Evolutionary conservation across 2,113 vertebrate genomes (phyloP), one percentile per base, ranked within the genome.

Genomic region (Pelecanus crispus): DNA sequence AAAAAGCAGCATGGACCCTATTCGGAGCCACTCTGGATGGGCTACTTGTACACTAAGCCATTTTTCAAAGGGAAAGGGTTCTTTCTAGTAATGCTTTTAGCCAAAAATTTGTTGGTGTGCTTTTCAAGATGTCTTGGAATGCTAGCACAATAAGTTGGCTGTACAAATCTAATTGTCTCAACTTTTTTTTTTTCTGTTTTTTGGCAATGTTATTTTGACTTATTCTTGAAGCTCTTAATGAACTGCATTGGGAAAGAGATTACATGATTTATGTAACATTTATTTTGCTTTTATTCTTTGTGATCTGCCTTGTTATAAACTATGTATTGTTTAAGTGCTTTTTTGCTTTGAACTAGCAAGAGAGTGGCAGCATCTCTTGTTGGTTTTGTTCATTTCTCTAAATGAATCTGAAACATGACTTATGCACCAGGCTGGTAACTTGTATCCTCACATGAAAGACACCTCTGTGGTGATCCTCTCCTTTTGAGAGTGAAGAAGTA

Each of bases 211-310:
- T 94, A 68, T 95, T 93, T 95, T 94, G 90, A 96, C 95, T 96
- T 94, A 84, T 91, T 94, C 67, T 96, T 96, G 88, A 96, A 94
- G 91, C 49, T 93, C 59, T 92, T 97, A 94, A 97, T 95, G 93
- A 95, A 94, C 89, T 77, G 90, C 62, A 40, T 65, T 96, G 50
- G 55, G 59, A 94, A 95, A 92, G 81, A 97, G 92, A 94, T 96
- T 97, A 96, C 73, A 71, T 95, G 91, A 92, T 97, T 96, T 96
- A 92, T 96, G 94, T 96, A 95, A 72, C 82, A 49, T 96, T 97
- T 97, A 95, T 97, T 97, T 97, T 91, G n/a, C 82, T 95, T 96
- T 96, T 95, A 88, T 95, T 96, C 95, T 94, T 97, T 95, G 84
- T 97, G 94, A 96, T 96, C 91, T 94, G 89, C 50, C 72, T 97